phyloP scores from a whole-genome alignment of 2,888 invertebrate species.

The Eristalis pertinax region DNA sequence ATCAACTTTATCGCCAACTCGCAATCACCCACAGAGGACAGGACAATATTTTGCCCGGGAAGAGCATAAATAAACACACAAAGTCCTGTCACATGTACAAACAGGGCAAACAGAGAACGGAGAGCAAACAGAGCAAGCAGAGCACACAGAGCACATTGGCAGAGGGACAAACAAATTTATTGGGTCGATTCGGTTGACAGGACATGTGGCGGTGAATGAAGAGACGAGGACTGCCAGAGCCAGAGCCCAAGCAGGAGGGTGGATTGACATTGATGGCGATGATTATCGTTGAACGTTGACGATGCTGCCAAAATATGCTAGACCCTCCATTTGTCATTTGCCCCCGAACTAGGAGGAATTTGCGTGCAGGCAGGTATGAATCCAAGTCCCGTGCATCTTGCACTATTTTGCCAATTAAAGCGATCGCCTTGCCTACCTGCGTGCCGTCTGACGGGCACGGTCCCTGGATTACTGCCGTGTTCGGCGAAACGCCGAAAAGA shows the following conservation, averaged over 20 bases:
- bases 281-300: slow-evolving; percentile 56
- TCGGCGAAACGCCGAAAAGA: slow-evolving; percentile 61
- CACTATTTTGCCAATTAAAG: slow-evolving; percentile 18
- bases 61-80: slow-evolving; percentile 67
- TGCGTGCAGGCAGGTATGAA: slow-evolving; percentile 42
- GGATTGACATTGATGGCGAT: slow-evolving; percentile 35
- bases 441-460: slow-evolving; percentile 20
- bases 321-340: slow-evolving; percentile 62
- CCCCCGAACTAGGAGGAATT: slow-evolving; percentile 23
- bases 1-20: slow-evolving; percentile 58
- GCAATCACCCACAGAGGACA: slow-evolving; percentile 48
- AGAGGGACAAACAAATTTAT: slow-evolving; percentile 44
- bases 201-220: slow-evolving; percentile 41
- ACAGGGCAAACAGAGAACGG: neutral
- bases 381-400: slow-evolving; percentile 56
- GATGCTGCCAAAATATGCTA: slow-evolving; percentile 63
- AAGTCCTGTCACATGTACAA: slow-evolving; percentile 55
- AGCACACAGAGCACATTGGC: slow-evolving; percentile 48
- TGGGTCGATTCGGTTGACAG: slow-evolving; percentile 68
- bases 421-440: slow-evolving; percentile 34
- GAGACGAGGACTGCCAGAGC: neutral
- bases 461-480: slow-evolving; percentile 42
- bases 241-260: neutral
- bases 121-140: neutral
- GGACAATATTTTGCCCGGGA: slow-evolving; percentile 48